Base-by-base conservation (phyloP, 2,888 invertebrate genomes). In the Spicauda simplicius region DNA sequence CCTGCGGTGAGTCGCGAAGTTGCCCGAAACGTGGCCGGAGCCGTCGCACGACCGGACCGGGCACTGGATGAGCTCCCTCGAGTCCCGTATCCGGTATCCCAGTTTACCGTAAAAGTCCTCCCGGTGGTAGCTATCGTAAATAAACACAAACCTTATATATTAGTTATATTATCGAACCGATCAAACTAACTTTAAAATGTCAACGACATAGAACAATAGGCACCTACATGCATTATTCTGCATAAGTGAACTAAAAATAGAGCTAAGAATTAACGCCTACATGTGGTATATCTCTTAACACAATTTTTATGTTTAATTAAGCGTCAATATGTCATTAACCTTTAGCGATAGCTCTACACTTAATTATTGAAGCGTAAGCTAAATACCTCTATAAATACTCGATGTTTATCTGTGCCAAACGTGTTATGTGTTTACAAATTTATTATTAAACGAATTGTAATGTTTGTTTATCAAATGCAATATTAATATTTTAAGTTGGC, bases 1-100 rank as follows among this genome's bases (percentile, higher is more conserved):
- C 96, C 96, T 97, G 94, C 97, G 96, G 93, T 97, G 97, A 77
- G 97, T 96, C 80, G 97, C 96, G 95, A 97, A 97, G 95, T 97
- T 97, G 84, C 97, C 97, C 80, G 97, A 97, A 86, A 97, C 94
- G 94, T 97, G 97, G 83, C 97, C 97, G 91, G 96, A 95, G 80
- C 97, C 97, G 94, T 97, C 97, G 94, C 97, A 97, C 94, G 94
- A 94, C 84, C 94, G 93, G 78, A 96, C 96, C 73, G 97, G 97
- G 86, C 97, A 97, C 93, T 96, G 96, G 88, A 97, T 94, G 86
- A 96, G 94, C 93, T 96, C 96, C 93, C 95, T 95, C 74, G 94
- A 94, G 85, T 96, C 96, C 84, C 95, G 94, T 81, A 95, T 93
- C 86, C 95, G 94, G 88, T 81, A 87, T 80, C 81, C 74, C 81